Percentiles rank a stretch among this genome's conserved stretches.
phyloP scores from a whole-genome alignment of 2,888 invertebrate species.

The Mimachlamys varia region DNA sequence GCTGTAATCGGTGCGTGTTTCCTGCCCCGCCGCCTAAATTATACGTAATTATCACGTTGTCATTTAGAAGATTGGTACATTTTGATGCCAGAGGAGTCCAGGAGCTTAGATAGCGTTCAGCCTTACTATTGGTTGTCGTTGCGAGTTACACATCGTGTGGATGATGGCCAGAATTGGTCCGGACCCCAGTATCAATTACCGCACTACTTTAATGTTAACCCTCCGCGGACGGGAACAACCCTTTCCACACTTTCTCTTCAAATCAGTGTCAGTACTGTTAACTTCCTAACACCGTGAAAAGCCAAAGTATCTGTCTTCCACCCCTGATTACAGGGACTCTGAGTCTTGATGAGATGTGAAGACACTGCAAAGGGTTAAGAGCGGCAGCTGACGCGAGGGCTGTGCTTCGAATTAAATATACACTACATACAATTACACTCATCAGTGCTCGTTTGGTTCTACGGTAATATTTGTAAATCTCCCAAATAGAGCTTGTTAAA shows the following conservation, averaged over 20 bases:
- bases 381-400: neutral
- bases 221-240: neutral
- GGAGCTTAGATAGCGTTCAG: slow-evolving; percentile 23
- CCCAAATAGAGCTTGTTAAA: slow-evolving; percentile 22
- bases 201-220: neutral
- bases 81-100: slow-evolving; percentile 4
- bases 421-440: slow-evolving; percentile 22
- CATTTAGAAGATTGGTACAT: slow-evolving; percentile 36
- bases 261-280: slow-evolving; percentile 13
- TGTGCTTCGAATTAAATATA: slow-evolving; percentile 10
- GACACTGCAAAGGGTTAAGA: neutral
- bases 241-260: slow-evolving; percentile 34
- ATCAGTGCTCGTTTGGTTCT: slow-evolving; percentile 7
- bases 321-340: slow-evolving; percentile 1
- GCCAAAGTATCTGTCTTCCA: neutral
- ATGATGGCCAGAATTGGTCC: slow-evolving; percentile 20
- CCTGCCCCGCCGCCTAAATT: slow-evolving; percentile 36
- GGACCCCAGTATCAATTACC: slow-evolving; percentile 28
- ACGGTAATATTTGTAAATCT: slow-evolving; percentile 32
- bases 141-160: neutral
- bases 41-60: slow-evolving; percentile 32
- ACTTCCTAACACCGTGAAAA: neutral
- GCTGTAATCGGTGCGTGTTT: slow-evolving; percentile 43
- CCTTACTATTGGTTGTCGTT: slow-evolving; percentile 17
- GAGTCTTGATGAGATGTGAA: neutral